Evolutionary conservation across 2,797 vertebrate species (phyloP).

Genomic region (Cynodonichthys magdalenae): DNA sequence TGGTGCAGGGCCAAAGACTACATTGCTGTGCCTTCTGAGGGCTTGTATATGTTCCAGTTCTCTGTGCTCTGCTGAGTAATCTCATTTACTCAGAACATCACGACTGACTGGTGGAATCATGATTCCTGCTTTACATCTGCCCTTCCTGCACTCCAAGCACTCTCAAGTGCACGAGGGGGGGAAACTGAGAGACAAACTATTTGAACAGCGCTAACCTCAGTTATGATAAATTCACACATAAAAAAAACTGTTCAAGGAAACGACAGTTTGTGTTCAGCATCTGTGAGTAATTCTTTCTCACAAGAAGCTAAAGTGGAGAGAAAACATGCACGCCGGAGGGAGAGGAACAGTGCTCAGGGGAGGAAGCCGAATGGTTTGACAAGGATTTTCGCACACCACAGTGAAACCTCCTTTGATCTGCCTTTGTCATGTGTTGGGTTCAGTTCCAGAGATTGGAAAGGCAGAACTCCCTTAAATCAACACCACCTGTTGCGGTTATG

Average conservation of each 20-base stretch:
- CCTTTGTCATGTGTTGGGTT: slow-evolving; percentile 74
- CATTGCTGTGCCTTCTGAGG: slow-evolving; percentile 52
- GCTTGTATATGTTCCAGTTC: slow-evolving; percentile 58
- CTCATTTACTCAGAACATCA: slow-evolving; percentile 54
- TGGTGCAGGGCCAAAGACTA: slow-evolving; percentile 55
- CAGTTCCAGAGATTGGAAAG: slow-evolving; percentile 68
- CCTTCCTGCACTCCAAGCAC: slow-evolving; percentile 25
- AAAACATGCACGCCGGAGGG: slow-evolving; percentile 47
- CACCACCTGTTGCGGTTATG: slow-evolving; percentile 80
- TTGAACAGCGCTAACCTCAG: slow-evolving; percentile 49
- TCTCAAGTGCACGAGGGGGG: slow-evolving; percentile 26
- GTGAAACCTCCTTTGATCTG: slow-evolving; percentile 76
- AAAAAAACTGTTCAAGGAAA: slow-evolving; percentile 63
- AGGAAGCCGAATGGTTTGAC: slow-evolving; percentile 71
- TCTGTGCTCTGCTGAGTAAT: slow-evolving; percentile 45
- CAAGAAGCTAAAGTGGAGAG: slow-evolving; percentile 30
- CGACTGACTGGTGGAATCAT: slow-evolving; percentile 42
- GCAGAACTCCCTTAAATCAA: slow-evolving; percentile 76
- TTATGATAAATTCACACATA: slow-evolving; percentile 45
- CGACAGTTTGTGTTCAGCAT: slow-evolving; percentile 76
- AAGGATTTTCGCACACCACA: slow-evolving; percentile 68
- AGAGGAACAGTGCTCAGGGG: slow-evolving; percentile 61
- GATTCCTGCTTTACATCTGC: slow-evolving; percentile 58
- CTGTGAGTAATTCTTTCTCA: slow-evolving; percentile 68
- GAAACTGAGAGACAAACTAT: slow-evolving; percentile 38